These are phyloP conservation scores for Tetragnatha versicolor DNA, from an alignment of 1,140 invertebrate genomes.

Conservation along the genomic window DNA sequence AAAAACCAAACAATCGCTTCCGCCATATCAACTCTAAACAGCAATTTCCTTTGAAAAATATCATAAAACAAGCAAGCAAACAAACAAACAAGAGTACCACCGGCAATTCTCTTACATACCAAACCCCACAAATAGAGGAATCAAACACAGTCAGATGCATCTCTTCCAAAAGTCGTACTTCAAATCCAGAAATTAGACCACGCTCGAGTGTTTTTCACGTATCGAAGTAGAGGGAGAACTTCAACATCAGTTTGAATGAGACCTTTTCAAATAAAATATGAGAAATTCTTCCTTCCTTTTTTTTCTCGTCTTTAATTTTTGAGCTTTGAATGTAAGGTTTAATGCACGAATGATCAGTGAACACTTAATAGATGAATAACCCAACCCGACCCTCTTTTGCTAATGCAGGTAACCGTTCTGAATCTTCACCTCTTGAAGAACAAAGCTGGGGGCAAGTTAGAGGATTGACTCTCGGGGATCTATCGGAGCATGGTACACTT, in stretches of 20 bases:
- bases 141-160: too few relatives aligned
- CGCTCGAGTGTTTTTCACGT: slow-evolving; percentile 19
- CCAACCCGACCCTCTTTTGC: too few relatives aligned
- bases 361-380: slow-evolving; percentile 33
- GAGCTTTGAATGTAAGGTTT: slow-evolving; percentile 13
- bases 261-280: slow-evolving; percentile 20
- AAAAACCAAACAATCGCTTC: too few relatives aligned
- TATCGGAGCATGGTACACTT: slow-evolving; percentile 1
- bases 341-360: slow-evolving; percentile 9
- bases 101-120: too few relatives aligned
- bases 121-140: too few relatives aligned
- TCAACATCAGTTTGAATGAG: slow-evolving; percentile 34
- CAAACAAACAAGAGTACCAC: too few relatives aligned
- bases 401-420: not conserved
- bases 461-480: not conserved
- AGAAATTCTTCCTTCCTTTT: not conserved
- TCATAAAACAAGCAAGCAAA: too few relatives aligned
- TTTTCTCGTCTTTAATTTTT: slow-evolving; percentile 11
- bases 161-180: not conserved
- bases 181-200: slow-evolving; percentile 16
- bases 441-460: not conserved
- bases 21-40: too few relatives aligned
- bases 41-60: too few relatives aligned
- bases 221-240: slow-evolving; percentile 11
- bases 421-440: slow-evolving; percentile 6